Conservation (phyloP, 2,888 invertebrate species). For the Pasiphila rectangulata region DNA sequence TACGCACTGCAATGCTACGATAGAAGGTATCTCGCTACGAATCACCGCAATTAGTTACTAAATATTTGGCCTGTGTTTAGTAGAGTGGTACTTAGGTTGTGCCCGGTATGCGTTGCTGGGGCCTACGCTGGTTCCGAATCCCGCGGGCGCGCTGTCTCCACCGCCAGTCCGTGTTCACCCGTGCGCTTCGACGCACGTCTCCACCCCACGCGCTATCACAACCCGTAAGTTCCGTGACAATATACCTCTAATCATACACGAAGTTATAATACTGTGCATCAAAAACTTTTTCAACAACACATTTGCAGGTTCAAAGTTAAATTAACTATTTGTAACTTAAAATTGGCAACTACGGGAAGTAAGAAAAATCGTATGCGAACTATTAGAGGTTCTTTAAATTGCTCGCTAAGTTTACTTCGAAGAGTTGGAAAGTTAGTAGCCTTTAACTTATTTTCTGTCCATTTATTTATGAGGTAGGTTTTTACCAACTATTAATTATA, state of each 20-base stretch:
- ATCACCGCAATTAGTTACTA: no score
- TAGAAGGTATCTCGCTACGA: no score
- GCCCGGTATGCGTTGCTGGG: no score
- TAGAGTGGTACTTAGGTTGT: no score
- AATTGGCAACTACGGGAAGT: conserved; percentile 45
- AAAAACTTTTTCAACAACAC: background rate
- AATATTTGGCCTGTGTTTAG: no score
- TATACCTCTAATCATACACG: conserved; percentile 44
- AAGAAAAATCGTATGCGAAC: conserved; percentile 41
- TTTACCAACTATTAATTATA: background rate
- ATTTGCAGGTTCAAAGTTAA: conserved; percentile 34
- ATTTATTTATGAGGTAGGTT: no score
- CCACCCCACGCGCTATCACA: conserved; percentile 42
- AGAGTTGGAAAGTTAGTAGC: conserved; percentile 25
- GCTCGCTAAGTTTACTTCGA: conserved; percentile 24
- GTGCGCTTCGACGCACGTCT: conserved; percentile 54
- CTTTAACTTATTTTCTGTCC: conserved; percentile 17
- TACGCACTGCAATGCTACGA: no score
- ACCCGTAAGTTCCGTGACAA: conserved; percentile 69
- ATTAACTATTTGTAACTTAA: conserved; percentile 43
- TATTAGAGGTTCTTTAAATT: conserved; percentile 36
- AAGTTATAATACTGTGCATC: background rate
- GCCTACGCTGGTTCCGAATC: no score
- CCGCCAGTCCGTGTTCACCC: conserved; percentile 52
- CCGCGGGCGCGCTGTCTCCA: background rate